Base-by-base conservation (phyloP, 2,888 invertebrate genomes). In the Tiliacea citrago region DNA sequence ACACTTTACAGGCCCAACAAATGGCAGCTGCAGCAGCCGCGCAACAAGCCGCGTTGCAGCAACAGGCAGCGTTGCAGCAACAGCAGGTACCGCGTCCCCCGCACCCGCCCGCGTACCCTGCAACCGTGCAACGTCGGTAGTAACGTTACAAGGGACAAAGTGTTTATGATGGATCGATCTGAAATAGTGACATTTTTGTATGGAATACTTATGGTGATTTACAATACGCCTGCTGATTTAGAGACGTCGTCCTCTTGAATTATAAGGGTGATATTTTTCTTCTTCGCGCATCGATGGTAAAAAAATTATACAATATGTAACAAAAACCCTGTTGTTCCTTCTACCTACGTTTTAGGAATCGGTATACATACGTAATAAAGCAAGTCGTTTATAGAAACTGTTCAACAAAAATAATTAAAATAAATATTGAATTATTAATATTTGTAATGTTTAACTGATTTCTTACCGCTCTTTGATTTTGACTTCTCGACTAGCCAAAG, bases 71-170 rank as follows among this genome's bases (percentile, higher is more conserved):
- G 74, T 90, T 97, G 90, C 97, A 97, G 86, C 97, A 97, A 92
- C 97, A 98, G 92, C 97, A 97, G 97, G 97, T 97, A 97, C 97
- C 97, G 60, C 95, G 95, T 42, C 95, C 95, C 81, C 93, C 93
- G 85, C 94, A 91, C 87, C 96, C 96, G 81, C 96, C 95, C 84
- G 95, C 95, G 2, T 96, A 96, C 92, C 95, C 96, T 89, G 92
- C 94, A 21, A 90, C 82, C 73, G 91, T 91, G 55, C 93, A 91
- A 71, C 83, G 96, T 12, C 93, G 95, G 90, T 95, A 94, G 92
- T 29, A n/a, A 68, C 24, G 63, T 74, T 60, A 53, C 60, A 51
- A 1, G 39, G 47, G 18, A 13, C 7, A 35, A 49, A 35, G n/a
- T 61, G 51, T 24, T 55, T 29, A 12, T 21, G 35, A 35, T 18